A percentile compares a stretch with the other conserved stretches of the same genome.
phyloP scores from a whole-genome alignment of 2,888 invertebrate genomes.

The Muschampia plurimacula region DNA sequence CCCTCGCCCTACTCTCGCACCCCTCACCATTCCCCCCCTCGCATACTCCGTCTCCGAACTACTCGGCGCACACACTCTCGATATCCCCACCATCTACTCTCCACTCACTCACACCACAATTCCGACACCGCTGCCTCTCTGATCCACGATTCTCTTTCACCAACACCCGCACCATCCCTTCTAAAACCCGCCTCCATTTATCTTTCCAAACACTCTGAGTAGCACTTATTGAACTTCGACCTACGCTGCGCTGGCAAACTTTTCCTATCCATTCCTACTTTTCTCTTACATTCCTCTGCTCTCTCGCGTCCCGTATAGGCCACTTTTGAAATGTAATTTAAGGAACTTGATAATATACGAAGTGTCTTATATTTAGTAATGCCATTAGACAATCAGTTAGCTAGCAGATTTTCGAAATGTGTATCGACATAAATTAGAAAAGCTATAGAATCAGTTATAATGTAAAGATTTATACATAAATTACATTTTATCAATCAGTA shows the following conservation, averaged over 20 bases:
- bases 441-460: constrained; percentile 63
- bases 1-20: constrained; percentile 69
- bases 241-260: constrained; percentile 46
- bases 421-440: constrained; percentile 74
- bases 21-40: constrained; percentile 74
- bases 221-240: constrained; percentile 31
- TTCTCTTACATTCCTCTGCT: constrained; percentile 75
- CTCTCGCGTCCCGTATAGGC: constrained; percentile 63
- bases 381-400: constrained; percentile 80
- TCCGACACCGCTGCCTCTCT: constrained; percentile 79
- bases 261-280: constrained; percentile 67
- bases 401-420: constrained; percentile 80
- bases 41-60: constrained; percentile 82
- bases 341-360: constrained; percentile 79
- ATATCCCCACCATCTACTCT: constrained; percentile 89
- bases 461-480: constrained; percentile 60
- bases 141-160: constrained; percentile 83
- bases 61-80: constrained; percentile 89
- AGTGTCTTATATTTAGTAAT: constrained; percentile 85
- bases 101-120: constrained; percentile 89
- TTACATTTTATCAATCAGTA: constrained; percentile 64
- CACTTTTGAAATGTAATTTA: constrained; percentile 61
- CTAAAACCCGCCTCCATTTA: constrained; percentile 51
- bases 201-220: constrained; percentile 24
- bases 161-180: constrained; percentile 81